phyloP scores from a whole-genome alignment of 2,113 vertebrate genomes.

The Microtus ochrogaster region DNA sequence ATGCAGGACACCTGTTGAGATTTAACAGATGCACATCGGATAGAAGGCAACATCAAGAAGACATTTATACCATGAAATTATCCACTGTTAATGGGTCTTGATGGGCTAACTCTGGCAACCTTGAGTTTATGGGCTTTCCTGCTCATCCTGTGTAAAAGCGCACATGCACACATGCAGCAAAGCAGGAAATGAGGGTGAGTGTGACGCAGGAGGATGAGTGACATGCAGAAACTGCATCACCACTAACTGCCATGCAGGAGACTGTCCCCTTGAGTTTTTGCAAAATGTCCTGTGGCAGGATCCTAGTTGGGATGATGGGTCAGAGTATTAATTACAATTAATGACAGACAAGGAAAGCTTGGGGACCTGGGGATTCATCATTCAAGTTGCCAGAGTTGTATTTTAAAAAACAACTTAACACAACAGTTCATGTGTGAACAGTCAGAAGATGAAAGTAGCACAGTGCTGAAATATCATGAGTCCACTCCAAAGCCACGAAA shows the following conservation, averaged over 20 bases:
- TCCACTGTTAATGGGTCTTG: neutral
- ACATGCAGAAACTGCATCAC: conserved; percentile 63
- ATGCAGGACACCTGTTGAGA: neutral
- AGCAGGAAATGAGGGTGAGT: neutral
- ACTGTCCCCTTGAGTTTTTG: conserved; percentile 76
- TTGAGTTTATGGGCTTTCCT: neutral
- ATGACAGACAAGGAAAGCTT: neutral
- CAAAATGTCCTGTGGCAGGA: conserved; percentile 59
- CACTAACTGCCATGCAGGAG: conserved; percentile 68
- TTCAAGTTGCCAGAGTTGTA: conserved; percentile 29
- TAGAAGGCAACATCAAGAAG: neutral
- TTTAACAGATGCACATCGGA: neutral
- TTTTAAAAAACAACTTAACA: conserved; percentile 58
- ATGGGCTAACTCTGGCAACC: neutral
- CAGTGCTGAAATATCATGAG: conserved; percentile 38
- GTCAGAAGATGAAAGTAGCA: conserved; percentile 62
- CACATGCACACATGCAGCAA: neutral
- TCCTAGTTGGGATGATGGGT: conserved; percentile 62
- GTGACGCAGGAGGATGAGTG: conserved; percentile 65
- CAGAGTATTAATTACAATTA: conserved; percentile 66
- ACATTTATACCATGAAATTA: neutral
- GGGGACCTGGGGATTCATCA: conserved; percentile 54
- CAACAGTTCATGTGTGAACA: neutral
- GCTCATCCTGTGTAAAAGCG: neutral
- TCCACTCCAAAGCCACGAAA: conserved; percentile 66